These are phyloP conservation scores for Catharus ustulatus DNA, from an alignment of 2,797 vertebrate genomes.

Conservation along the genomic window DNA sequence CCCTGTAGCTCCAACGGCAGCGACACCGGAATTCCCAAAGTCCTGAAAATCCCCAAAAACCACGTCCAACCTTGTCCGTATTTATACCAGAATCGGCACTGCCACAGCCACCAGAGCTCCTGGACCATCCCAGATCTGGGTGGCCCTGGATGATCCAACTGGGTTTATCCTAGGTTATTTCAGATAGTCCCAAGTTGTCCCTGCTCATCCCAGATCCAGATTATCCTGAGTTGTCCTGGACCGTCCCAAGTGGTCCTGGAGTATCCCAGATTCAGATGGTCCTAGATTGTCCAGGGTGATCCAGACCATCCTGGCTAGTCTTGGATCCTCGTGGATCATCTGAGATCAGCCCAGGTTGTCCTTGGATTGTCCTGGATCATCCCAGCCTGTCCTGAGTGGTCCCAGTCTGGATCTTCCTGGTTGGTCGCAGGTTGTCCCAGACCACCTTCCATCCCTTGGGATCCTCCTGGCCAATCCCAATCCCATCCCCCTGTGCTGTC, in stretches of 20 bases:
- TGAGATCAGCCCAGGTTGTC: background rate
- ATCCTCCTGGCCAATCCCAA: background rate
- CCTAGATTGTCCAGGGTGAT: background rate
- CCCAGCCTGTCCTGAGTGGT: background rate
- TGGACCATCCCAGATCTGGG: fast-evolving
- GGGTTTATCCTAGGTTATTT: background rate
- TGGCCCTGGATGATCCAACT: background rate
- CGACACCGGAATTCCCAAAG: background rate
- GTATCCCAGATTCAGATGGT: background rate
- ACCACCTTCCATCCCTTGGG: background rate
- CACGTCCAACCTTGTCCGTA: background rate
- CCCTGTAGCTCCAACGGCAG: background rate
- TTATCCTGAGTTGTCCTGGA: background rate
- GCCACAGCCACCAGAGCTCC: background rate
- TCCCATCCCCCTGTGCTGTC: background rate
- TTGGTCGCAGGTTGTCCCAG: background rate
- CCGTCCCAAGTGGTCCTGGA: background rate
- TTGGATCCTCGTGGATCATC: too few species aligned
- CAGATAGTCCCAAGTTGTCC: background rate
- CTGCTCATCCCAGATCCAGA: background rate
- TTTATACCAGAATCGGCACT: background rate
- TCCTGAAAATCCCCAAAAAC: background rate
- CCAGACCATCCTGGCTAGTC: too few species aligned
- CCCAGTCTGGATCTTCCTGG: background rate
- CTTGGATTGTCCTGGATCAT: background rate